Base-by-base conservation (phyloP, 2,113 vertebrate species). In the Crotalus helleri region DNA sequence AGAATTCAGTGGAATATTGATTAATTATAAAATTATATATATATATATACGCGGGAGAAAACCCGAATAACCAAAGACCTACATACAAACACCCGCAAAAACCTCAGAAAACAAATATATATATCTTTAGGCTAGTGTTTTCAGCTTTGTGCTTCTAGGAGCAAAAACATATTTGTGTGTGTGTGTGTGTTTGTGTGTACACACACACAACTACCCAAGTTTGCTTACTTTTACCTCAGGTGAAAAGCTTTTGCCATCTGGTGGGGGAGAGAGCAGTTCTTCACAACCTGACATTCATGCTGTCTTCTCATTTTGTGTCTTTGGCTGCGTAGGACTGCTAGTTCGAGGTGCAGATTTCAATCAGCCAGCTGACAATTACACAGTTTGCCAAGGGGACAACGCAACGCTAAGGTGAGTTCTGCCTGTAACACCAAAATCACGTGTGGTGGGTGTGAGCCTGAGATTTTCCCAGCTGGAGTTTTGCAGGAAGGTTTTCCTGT, bases 371-470 rank as follows among this genome's bases (percentile, higher is more conserved):
- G 92, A 93, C 81, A 93, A 93, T 61, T 93, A 93, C 57, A 93
- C 92, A 61, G 92, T 93, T 61, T 93, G 88, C 59, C 92, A 93
- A n/a, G 92, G 92, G 81, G 92, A 93, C 92, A 93, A 93, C 12
- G 89, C 92, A 55, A 93, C 92, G 7, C 57, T 93, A 64, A 93
- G 92, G 92, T 93, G 74, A 93, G 92, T 54, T 61, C 21, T 44
- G 21, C 17, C 23, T 64, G 23, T 6, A 23, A 90, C 23, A 1
- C 23, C 7, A 4, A 24, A 19, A 19, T 49, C 11, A 0, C 17
- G 2, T n/a, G 55, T 17, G 9, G 46, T 15, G 8, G n/a, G 49
- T 3, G 4, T 57, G 44, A 4, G 24, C 2, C 1, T 19, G n/a
- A 11, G 7, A 15, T 26, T 29, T 24, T 74, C 53, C 44, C 54